These are phyloP conservation scores for Samia ricini DNA, from an alignment of 1,140 invertebrate genomes.

Conservation along the genomic window DNA sequence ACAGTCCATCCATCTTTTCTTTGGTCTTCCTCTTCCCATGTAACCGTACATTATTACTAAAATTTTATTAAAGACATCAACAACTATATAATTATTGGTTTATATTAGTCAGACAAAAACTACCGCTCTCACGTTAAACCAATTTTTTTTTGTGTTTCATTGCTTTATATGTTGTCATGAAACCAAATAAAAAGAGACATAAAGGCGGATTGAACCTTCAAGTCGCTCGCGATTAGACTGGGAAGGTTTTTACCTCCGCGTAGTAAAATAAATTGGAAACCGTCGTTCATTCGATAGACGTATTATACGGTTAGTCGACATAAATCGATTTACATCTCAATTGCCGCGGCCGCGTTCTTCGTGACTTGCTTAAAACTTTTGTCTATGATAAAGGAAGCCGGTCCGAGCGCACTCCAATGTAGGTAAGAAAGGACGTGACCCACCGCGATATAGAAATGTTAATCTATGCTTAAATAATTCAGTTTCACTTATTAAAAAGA, in stretches of 20 bases:
- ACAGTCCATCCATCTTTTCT: too few species aligned
- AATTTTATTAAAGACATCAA: too few species aligned
- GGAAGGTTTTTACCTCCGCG: background rate
- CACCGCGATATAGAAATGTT: too few species aligned
- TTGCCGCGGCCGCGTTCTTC: background rate
- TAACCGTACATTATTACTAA: too few species aligned
- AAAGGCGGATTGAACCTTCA: background rate
- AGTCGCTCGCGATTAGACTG: background rate
- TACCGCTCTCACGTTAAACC: too few species aligned
- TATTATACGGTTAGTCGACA: slow-evolving; percentile 1
- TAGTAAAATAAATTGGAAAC: background rate
- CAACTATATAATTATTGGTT: too few species aligned
- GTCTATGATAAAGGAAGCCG: background rate
- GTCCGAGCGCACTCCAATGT: too few species aligned
- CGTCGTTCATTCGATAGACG: background rate
- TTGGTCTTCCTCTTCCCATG: too few species aligned
- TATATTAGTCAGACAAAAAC: too few species aligned
- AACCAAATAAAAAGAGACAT: background rate
- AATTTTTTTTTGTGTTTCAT: too few species aligned
- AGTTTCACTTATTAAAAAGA: background rate
- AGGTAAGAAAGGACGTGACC: too few species aligned
- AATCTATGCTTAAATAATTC: too few species aligned
- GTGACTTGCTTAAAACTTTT: background rate
- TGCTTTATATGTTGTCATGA: background rate
- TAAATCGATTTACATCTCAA: background rate